phyloP scores from a whole-genome alignment of 1,140 invertebrate genomes.

The Macrostomum lignano region DNA sequence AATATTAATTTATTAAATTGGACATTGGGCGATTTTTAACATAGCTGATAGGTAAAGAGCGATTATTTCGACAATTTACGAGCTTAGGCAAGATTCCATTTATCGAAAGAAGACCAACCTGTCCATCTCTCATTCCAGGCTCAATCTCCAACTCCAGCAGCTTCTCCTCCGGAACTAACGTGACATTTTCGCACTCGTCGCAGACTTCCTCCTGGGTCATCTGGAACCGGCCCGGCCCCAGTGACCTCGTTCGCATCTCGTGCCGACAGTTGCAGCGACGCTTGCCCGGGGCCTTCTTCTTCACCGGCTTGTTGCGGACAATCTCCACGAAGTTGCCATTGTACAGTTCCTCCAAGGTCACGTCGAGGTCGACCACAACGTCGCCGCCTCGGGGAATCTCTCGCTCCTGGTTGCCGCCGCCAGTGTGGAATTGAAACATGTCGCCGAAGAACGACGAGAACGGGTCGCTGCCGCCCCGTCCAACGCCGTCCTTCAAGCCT shows the following conservation, averaged over 20 bases:
- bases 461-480: conserved; percentile 30
- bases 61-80: no score
- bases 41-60: no score
- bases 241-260: conserved; percentile 80
- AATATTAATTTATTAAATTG: no score
- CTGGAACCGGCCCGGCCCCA: conserved; percentile 86
- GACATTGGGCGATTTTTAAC: no score
- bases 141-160: conserved; percentile 80
- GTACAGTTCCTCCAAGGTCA: conserved; percentile 83
- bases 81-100: no score
- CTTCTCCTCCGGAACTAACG: conserved; percentile 69
- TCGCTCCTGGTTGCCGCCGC: conserved; percentile 34
- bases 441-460: conserved; percentile 64
- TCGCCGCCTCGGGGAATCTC: conserved; percentile 67
- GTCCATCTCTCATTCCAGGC: conserved; percentile 68
- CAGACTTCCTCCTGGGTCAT: conserved; percentile 96
- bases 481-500: conserved; percentile 68
- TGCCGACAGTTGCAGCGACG: conserved; percentile 91
- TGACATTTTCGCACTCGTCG: conserved; percentile 94
- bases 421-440: conserved; percentile 52
- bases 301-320: conserved; percentile 74
- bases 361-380: conserved; percentile 64
- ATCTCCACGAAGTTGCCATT: conserved; percentile 87
- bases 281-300: conserved; percentile 66
- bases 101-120: no score